Evolutionary conservation across 2,888 invertebrate species (phyloP).

Genomic region (Ceriagrion tenellum): DNA sequence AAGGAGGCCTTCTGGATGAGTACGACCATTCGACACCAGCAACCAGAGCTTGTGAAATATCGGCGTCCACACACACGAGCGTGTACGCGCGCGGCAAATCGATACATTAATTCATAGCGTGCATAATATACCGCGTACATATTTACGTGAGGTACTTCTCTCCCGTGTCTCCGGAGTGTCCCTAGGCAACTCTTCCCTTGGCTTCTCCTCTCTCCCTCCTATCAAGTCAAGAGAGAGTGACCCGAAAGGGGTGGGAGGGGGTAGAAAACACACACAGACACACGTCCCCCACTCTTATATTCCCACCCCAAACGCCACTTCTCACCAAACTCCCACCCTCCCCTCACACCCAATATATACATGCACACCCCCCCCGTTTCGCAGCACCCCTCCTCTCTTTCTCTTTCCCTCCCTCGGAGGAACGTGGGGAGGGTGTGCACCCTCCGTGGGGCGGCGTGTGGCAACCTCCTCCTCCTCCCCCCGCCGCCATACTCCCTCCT

Average conservation of each 20-base stretch:
- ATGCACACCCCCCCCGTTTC: background rate
- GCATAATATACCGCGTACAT: slow-evolving; percentile 62
- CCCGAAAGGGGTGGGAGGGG: slow-evolving; percentile 59
- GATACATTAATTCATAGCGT: slow-evolving; percentile 67
- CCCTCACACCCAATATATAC: background rate
- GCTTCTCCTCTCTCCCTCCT: slow-evolving; percentile 40
- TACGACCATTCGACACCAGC: slow-evolving; percentile 42
- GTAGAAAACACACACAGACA: background rate
- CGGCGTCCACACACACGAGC: slow-evolving; percentile 5
- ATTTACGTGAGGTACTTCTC: slow-evolving; percentile 59
- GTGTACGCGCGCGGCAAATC: slow-evolving; percentile 38
- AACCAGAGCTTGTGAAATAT: slow-evolving; percentile 37
- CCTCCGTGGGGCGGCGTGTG: slow-evolving; percentile 65
- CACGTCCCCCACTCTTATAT: background rate
- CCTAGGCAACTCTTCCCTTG: slow-evolving; percentile 56
- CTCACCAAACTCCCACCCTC: background rate
- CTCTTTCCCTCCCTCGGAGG: background rate
- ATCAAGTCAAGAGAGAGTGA: slow-evolving; percentile 64
- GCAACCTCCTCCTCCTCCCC: slow-evolving; percentile 47
- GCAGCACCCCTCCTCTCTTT: slow-evolving; percentile 28
- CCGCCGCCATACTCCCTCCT: background rate
- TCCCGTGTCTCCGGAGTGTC: slow-evolving; percentile 16
- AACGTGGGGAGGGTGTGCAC: slow-evolving; percentile 21
- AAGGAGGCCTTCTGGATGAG: background rate
- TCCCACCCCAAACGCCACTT: background rate